Evolutionary conservation across 1,140 invertebrate species (phyloP), one percentile per base, ranked within the genome.

Genomic region (Drusus annulatus): DNA sequence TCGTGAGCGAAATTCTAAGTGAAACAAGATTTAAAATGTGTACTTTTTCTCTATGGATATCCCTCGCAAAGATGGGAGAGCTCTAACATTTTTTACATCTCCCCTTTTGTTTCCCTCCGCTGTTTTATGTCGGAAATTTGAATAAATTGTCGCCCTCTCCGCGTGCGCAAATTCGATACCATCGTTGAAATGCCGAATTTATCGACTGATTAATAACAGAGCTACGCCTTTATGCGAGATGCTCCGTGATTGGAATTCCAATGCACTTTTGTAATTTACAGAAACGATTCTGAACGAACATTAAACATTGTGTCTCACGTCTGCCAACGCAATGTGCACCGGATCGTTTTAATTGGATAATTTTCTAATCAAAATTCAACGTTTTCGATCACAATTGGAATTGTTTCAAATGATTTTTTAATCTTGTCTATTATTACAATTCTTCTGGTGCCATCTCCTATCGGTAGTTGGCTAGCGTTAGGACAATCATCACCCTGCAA

Each of bases 201-300:
- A 83, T 83, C 82, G 82, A 83, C 82, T 83, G 82, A 83, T 83
- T 83, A 83, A 83, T 83, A 83, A 83, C 82, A 76, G 52, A 25
- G 74, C 54, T 60, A 45, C 51, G 75, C 76, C 36, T 71, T 80
- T 69, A 65, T 80, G 58, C 63, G 51, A 73, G 25, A 68, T 75
- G 31, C 74, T 51, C 16, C 78, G 69, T 74, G 78, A 79, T 79
- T 79, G 78, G 78, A 74, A 74, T 79, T 74, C 58, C 68, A 54
- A 79, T 69, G 56, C 65, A 79, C 56, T 79, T 74, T 74, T 56
- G 50, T 65, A 77, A 36, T 60, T 76, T 56, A n/a, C 7, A 28
- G 54, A 58, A 58, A 58, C 71, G 68, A 71, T 52, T 52, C 7
- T 13, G 68, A 45, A 45, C 36, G 8, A 45, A 15, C 45, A 52